A percentile compares a stretch with the other conserved stretches of the same genome.
Evolutionary conservation across 2,113 vertebrate genomes (phyloP).

Genomic region (Corythoichthys haematopterus): DNA sequence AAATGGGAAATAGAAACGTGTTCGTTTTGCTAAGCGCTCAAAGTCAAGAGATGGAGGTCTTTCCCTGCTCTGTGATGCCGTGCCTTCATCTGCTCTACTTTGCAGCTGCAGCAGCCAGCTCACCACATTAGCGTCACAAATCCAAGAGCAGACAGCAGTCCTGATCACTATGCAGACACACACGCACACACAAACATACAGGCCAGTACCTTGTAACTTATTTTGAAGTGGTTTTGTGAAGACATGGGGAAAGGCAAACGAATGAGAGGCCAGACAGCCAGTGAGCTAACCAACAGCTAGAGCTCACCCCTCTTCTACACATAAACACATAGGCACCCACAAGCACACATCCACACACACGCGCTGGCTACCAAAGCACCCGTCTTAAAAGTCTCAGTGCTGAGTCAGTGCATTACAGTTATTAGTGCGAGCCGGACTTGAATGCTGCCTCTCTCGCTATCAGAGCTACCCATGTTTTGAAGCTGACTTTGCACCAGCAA

Average conservation of each 20-base stretch:
- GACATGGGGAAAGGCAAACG: conserved; percentile 13
- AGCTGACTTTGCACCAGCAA: background rate
- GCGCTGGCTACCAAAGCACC: conserved; percentile 2
- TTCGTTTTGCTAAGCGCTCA: conserved; percentile 7
- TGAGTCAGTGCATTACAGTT: conserved; percentile 68
- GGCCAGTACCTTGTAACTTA: conserved; percentile 9
- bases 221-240: conserved; percentile 22
- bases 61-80: conserved; percentile 14
- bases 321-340: too few relatives aligned
- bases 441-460: conserved; percentile 33
- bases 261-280: conserved; percentile 47
- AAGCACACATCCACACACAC: background rate
- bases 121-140: conserved; percentile 53
- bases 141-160: conserved; percentile 35
- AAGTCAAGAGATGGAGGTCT: conserved; percentile 15
- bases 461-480: conserved; percentile 8
- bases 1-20: conserved; percentile 15
- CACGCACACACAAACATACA: background rate
- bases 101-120: conserved; percentile 41
- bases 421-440: conserved; percentile 44
- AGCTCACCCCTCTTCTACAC: conserved; percentile 14
- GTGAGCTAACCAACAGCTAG: conserved; percentile 37
- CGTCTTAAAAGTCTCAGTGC: conserved; percentile 39
- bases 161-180: conserved; percentile 27
- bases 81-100: conserved; percentile 33